Base-by-base conservation (phyloP, 2,113 vertebrate genomes). In the Labeo catla region DNA sequence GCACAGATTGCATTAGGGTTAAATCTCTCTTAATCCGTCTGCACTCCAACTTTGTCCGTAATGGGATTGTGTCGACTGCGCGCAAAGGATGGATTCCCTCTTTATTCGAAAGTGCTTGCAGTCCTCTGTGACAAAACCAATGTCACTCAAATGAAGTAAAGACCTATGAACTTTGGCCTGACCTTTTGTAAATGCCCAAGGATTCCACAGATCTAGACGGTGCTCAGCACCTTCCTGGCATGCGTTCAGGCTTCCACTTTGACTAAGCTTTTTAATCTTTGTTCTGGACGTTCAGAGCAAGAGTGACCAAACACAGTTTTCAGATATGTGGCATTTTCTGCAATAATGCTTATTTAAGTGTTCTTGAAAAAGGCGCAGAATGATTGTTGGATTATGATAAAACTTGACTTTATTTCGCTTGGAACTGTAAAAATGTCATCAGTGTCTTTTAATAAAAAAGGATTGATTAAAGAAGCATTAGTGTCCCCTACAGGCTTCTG, bases 21-120 rank as follows among this genome's bases (percentile, higher is more conserved):
- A 73, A 83, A 83, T 73, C 81, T 83, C 81, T 23, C 65, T 23
- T 73, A 59, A 83, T 83, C 81, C 57, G 81, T 83, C 81, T 83
- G 73, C 81, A 43, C 49, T 73, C 81, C 81, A 28, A 82, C 49
- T 45, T 73, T 52, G 66, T 72, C 36, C 21, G 13, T 83, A 83
- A 83, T 83, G 66, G 66, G 81, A 83, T 83, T 59, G 23, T 43
- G 23, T 83, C 10, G 36, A 50, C 61, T 68, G 66, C 39, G 66
- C 19, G 8, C 66, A 57, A 4, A 23, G 6, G 34, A 21, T 49
- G 43, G 80, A 73, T 73, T 83, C 66, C 13, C 63, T 68, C 45
- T 82, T 36, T 34, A 73, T 83, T 83, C 73, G 65, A 83, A 83
- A 83, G 50, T 73, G 65, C 12, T 59, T 0, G 11, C 34, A 54